Evolutionary conservation across 2,113 vertebrate species (phyloP), one percentile per base, ranked within the genome.

Genomic region (Austrofundulus limnaeus): DNA sequence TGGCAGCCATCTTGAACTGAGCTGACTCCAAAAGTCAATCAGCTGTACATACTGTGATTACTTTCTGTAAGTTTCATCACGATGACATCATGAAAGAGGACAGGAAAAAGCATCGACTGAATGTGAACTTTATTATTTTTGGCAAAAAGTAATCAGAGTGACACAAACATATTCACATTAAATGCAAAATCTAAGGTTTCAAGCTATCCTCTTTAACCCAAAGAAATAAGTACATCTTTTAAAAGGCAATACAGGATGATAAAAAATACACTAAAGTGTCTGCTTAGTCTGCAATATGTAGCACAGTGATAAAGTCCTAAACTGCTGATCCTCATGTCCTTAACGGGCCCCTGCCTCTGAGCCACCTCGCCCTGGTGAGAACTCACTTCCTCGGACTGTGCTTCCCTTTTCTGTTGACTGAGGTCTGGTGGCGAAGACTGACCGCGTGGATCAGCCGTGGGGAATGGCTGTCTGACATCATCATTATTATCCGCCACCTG

Each of bases 401-500:
- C 66, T 52, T 70, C 52, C 39, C 25, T 23, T 60, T 41, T n/a
- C n/a, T 62, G 50, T 74, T 59, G 43, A 62, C 49, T 75, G 66
- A 72, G 49, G 17, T 57, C 61, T 51, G 19, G 31, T 64, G 50
- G 66, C 41, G 4, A 55, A 50, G 52, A 64, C 48, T 61, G 72
- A 66, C 70, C 54, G 4, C 41, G 82, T 38, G 70, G 45, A 67
- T 56, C 38, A 61, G 66, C 70, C 59, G 37, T 25, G 20, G 64
- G 67, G 81, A 79, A 72, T 83, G 70, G 45, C 69, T 51, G 62
- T 79, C 65, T 84, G 75, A 46, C 64, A 77, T 76, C 20, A 39
- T 65, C 64, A 77, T 76, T n/a, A 39, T 65, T 47, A 61, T 75
- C 43, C 76, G 75, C 72, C 78, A 66, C 56, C 81, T 83, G 77